Evolutionary conservation across 2,888 invertebrate genomes (phyloP).

Genomic region (Coelopa pilipes): DNA sequence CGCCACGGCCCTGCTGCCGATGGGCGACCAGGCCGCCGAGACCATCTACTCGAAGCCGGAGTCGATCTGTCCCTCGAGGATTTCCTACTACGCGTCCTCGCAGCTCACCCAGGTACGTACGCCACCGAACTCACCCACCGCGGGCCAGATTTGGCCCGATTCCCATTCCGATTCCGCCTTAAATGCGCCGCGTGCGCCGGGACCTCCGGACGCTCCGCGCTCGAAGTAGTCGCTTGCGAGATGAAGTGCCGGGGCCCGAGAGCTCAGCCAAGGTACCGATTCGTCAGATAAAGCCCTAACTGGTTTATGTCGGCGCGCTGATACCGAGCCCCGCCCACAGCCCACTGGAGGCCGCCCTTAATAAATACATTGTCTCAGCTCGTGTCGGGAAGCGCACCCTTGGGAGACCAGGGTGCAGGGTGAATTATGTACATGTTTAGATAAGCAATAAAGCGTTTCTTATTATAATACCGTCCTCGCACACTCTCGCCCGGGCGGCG

Average conservation of each 20-base stretch:
- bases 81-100: conserved; percentile 84
- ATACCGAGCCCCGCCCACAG: background rate
- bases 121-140: background rate
- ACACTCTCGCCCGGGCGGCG: background rate
- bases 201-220: background rate
- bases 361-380: conserved; percentile 22
- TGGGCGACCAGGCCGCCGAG: conserved; percentile 66
- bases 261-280: conserved; percentile 20
- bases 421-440: conserved; percentile 32
- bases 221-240: background rate
- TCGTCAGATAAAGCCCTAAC: conserved; percentile 32
- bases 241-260: background rate
- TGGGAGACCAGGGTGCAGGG: conserved; percentile 5
- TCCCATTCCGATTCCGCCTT: background rate
- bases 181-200: conserved; percentile 22
- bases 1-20: conserved; percentile 73
- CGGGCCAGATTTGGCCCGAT: background rate
- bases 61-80: conserved; percentile 72
- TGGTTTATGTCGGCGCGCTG: conserved; percentile 29
- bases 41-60: conserved; percentile 72
- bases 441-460: conserved; percentile 32
- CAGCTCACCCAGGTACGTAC: conserved; percentile 76
- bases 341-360: background rate
- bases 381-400: conserved; percentile 23
- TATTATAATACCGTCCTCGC: conserved; percentile 1